phyloP scores from a whole-genome alignment of 2,797 vertebrate genomes.

The Macrochelys suwanniensis region DNA sequence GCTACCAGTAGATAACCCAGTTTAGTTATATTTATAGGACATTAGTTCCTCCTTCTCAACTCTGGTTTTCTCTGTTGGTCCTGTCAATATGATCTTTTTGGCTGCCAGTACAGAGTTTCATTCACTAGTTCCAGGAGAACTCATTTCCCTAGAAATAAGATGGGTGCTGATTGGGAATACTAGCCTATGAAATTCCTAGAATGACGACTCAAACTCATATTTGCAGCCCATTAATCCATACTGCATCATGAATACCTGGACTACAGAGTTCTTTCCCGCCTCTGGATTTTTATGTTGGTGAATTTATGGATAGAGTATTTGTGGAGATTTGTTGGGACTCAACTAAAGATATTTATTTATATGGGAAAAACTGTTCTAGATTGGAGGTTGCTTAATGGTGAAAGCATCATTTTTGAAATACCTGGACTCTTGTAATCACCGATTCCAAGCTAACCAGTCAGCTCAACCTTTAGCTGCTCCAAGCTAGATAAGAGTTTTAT shows the following conservation, averaged over 20 bases:
- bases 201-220: accelerated
- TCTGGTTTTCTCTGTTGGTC: neutral
- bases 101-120: neutral
- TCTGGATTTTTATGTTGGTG: neutral
- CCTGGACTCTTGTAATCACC: neutral
- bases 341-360: accelerated
- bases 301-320: accelerated
- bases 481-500: neutral
- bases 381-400: neutral
- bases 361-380: neutral
- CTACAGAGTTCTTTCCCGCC: accelerated
- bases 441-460: neutral
- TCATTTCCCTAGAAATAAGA: neutral
- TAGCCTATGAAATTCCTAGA: neutral
- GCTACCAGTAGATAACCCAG: accelerated
- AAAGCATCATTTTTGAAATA: neutral
- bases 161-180: accelerated
- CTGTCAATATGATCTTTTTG: neutral
- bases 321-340: neutral
- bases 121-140: neutral
- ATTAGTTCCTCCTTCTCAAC: accelerated
- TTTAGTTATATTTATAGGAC: accelerated
- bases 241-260: neutral
- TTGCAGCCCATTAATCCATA: neutral
- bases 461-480: neutral